Base-by-base conservation (phyloP, 1,140 invertebrate species). In the Apocrypta bakeri region DNA sequence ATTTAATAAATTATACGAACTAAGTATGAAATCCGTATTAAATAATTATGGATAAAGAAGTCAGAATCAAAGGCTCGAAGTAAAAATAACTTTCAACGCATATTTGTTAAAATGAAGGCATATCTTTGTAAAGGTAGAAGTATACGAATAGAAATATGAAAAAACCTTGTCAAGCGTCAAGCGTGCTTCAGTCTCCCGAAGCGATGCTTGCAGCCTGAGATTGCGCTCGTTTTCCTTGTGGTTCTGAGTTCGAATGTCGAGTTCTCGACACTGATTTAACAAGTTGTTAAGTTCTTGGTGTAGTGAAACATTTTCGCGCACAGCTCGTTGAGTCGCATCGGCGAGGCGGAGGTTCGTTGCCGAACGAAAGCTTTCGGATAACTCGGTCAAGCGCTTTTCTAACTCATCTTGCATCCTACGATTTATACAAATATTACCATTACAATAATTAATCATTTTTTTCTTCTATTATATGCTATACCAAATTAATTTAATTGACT, bases 301-400 rank as follows among this genome's bases (percentile, higher is more conserved):
- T 12, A 97, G 91, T 0, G 95, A 94, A 68, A 97, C 95, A 86
- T 97, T 97, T 92, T 97, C 96, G 74, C 94, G 92, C 17, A 98
- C 96, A 0, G 97, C 95, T 83, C 96, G 93, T 86, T 98, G 96
- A 0, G 97, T 98, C 8, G 96, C 96, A 48, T 97, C 96, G 0
- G 97, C 96, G 88, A 98, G 96, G 75, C 97, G 94, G 42, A 97
- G 93, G 86, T 97, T 96, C 48, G 95, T 97, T 11, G 96, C 96
- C 86, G 96, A 95, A 81, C 96, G 94, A 88, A 98, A 98, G 86
- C 97, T 96, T 85, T 95, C 94, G 0, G 97, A 96, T 0, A 98
- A 92, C 86, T 97, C 94, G 31, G 96, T 92, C 11, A 98, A 91
- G 83, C 95, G 94, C 48, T 94, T 93, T 87, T 98, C 96, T 94